Conservation (phyloP, 2,113 vertebrate species). For the Pionites leucogaster region DNA sequence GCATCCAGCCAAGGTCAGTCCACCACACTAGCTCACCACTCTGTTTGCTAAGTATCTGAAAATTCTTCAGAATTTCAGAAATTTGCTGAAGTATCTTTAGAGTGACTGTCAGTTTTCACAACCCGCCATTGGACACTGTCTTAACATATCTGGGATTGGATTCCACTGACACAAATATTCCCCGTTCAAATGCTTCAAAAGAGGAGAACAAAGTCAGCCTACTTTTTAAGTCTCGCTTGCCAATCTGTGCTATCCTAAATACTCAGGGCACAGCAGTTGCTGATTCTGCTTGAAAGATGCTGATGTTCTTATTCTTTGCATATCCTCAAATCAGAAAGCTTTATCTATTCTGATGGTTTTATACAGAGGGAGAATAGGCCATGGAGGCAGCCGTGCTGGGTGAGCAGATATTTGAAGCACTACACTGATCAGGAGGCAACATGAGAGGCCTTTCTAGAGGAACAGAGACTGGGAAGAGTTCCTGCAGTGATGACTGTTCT, state of each 20-base stretch:
- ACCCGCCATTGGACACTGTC: neutral
- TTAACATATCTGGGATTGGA: rapidly evolving
- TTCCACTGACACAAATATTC: neutral
- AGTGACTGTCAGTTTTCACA: neutral
- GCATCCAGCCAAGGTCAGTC: neutral
- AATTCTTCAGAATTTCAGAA: neutral
- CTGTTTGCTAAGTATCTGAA: neutral
- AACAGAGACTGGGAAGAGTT: neutral
- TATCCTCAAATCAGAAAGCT: neutral
- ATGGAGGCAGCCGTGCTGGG: neutral
- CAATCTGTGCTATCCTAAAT: neutral
- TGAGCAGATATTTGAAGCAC: neutral
- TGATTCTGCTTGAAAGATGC: neutral
- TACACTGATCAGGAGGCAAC: neutral
- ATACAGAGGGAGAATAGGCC: neutral
- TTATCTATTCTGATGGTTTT: neutral
- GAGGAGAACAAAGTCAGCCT: neutral
- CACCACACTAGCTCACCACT: neutral
- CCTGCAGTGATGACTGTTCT: neutral
- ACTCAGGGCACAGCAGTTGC: neutral
- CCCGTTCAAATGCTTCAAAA: neutral
- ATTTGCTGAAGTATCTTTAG: neutral
- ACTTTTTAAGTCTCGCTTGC: neutral
- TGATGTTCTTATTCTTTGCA: neutral
- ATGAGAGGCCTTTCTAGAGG: neutral